Evolutionary conservation across 2,888 invertebrate genomes (phyloP).

Genomic region (Nemotelus pantherinus): DNA sequence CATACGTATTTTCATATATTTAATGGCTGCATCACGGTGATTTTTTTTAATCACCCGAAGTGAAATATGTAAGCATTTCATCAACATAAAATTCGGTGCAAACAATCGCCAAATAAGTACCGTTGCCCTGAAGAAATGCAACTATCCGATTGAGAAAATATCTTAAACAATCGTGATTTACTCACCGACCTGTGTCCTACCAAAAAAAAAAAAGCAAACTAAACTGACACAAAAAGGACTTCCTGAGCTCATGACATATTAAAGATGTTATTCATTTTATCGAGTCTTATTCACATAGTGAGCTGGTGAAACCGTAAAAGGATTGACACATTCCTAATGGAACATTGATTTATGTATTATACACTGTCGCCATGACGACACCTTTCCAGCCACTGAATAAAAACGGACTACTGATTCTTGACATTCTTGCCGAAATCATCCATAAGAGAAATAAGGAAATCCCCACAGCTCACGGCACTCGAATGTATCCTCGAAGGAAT

Average conservation of each 20-base stretch:
- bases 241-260: slow-evolving; percentile 3
- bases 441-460: slow-evolving; percentile 17
- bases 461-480: background rate
- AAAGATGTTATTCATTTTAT: slow-evolving; percentile 31
- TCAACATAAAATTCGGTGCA: no score
- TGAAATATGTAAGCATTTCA: no score
- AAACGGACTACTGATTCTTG: background rate
- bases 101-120: no score
- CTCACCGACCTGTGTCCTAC: no score
- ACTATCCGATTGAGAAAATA: no score
- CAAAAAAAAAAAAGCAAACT: background rate
- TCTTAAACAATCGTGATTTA: no score
- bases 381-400: background rate
- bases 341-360: slow-evolving; percentile 49
- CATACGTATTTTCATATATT: no score
- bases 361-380: slow-evolving; percentile 16
- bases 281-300: background rate
- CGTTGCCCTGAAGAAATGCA: no score
- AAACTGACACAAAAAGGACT: slow-evolving; percentile 26
- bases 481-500: background rate
- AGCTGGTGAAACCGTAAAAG: slow-evolving; percentile 3
- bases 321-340: slow-evolving; percentile 50
- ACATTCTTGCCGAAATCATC: background rate
- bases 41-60: no score
- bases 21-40: no score